phyloP scores from a whole-genome alignment of 2,797 vertebrate genomes.

The Tragelaphus oryx region DNA sequence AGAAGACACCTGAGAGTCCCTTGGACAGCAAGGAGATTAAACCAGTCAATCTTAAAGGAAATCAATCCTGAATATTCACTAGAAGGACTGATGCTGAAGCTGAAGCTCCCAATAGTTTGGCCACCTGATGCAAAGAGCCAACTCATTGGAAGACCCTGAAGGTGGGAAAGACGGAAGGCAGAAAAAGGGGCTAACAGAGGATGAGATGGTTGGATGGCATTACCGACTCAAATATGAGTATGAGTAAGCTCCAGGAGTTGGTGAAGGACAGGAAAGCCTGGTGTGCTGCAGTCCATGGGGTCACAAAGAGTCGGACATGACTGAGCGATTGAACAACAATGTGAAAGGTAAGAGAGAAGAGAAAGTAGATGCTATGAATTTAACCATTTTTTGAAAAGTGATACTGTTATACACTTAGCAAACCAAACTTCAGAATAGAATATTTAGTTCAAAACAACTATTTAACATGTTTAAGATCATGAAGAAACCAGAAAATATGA shows the following conservation, averaged over 20 bases:
- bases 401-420: background rate
- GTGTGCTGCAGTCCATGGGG: background rate
- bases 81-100: background rate
- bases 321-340: background rate
- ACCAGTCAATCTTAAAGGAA: background rate
- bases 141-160: background rate
- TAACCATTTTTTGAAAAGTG: background rate
- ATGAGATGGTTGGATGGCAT: background rate
- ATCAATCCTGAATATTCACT: background rate
- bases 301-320: background rate
- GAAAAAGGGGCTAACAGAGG: background rate
- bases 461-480: background rate
- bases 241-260: background rate
- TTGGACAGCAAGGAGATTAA: background rate
- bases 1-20: background rate
- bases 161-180: background rate
- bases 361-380: background rate
- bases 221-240: background rate
- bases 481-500: background rate
- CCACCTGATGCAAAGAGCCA: background rate
- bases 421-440: background rate
- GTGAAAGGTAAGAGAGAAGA: background rate
- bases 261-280: background rate
- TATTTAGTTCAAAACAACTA: background rate
- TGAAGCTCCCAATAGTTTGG: background rate